phyloP scores from a whole-genome alignment of 2,797 vertebrate genomes.

The Crenuchus spilurus region DNA sequence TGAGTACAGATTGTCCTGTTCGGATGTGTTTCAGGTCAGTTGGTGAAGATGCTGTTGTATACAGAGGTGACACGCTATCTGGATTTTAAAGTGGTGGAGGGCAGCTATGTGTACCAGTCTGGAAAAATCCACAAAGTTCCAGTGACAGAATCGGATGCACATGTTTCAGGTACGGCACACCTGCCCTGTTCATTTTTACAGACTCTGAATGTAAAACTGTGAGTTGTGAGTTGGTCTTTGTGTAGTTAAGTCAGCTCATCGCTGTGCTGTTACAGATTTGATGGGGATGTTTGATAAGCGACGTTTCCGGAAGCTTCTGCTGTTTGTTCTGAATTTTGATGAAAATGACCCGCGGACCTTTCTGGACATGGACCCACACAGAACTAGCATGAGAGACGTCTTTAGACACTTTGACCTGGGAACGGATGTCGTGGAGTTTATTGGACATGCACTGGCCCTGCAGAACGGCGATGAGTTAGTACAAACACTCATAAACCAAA shows the following conservation, averaged over 20 bases:
- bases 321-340: constrained; percentile 76
- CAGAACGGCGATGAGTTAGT: constrained; percentile 75
- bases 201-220: too few species aligned
- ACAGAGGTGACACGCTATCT: constrained; percentile 80
- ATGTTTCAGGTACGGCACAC: constrained; percentile 70
- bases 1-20: too few species aligned
- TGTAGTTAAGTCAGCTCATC: too few species aligned
- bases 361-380: constrained; percentile 73
- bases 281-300: constrained; percentile 86
- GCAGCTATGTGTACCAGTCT: constrained; percentile 74
- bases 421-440: constrained; percentile 76
- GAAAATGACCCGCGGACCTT: constrained; percentile 69
- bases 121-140: constrained; percentile 81
- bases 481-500: neutral
- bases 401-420: constrained; percentile 78
- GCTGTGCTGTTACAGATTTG: too few species aligned
- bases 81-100: constrained; percentile 80
- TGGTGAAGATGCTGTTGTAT: constrained; percentile 79
- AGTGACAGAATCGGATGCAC: constrained; percentile 72
- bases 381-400: constrained; percentile 73
- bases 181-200: neutral
- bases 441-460: constrained; percentile 76
- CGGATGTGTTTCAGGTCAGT: constrained; percentile 62
- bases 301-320: constrained; percentile 77
- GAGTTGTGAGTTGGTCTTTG: too few species aligned